Conservation (phyloP, 2,888 invertebrate species). For the Pandemis cinnamomeana region DNA sequence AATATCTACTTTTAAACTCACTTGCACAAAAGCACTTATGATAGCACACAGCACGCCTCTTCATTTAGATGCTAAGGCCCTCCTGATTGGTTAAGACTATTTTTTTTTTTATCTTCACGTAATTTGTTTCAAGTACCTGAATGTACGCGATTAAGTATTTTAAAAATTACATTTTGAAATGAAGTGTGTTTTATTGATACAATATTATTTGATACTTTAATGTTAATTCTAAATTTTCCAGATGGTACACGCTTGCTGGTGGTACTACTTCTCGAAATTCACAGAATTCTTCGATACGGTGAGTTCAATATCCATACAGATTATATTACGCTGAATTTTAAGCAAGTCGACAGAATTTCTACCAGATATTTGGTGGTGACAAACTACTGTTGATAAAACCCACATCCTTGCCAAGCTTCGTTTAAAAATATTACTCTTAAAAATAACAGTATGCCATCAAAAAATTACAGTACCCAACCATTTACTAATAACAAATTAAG, state of each 20-base stretch:
- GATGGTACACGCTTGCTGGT: constrained; percentile 98
- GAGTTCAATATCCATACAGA: constrained; percentile 68
- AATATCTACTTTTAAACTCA: constrained; percentile 6
- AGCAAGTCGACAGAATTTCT: background rate
- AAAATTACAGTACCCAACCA: too few species aligned
- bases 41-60: constrained; percentile 21
- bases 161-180: background rate
- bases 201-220: constrained; percentile 3
- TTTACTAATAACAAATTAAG: too few species aligned
- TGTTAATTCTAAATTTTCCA: constrained; percentile 75
- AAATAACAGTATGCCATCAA: too few species aligned
- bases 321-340: too few species aligned
- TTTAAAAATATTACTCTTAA: too few species aligned
- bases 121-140: background rate
- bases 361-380: background rate
- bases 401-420: too few species aligned
- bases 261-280: constrained; percentile 98
- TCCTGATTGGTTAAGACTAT: constrained; percentile 7
- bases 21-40: constrained; percentile 23
- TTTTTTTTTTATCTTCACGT: background rate
- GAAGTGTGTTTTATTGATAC: background rate
- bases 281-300: constrained; percentile 98
- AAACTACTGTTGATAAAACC: too few species aligned
- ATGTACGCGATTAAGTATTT: background rate
- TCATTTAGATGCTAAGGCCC: constrained; percentile 17